These are phyloP conservation scores for Drosophila mettleri DNA, from an alignment of 2,888 invertebrate genomes.

Conservation along the genomic window DNA sequence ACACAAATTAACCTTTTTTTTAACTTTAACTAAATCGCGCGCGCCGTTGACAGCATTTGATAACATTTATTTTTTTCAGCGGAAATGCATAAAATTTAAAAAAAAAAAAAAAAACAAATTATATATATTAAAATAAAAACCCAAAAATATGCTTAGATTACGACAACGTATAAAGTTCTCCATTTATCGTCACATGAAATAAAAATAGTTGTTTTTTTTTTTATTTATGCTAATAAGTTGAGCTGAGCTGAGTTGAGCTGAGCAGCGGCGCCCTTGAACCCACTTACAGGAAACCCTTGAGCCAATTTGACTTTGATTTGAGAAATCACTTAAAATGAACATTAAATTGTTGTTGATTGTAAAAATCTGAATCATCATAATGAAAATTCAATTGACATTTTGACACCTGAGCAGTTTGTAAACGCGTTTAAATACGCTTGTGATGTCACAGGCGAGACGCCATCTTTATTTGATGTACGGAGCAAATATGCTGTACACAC, in stretches of 20 bases:
- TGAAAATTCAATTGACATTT: constrained; percentile 39
- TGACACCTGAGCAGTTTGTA: constrained; percentile 35
- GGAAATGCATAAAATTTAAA: constrained; percentile 29
- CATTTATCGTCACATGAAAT: constrained; percentile 1
- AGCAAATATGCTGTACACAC: constrained; percentile 11
- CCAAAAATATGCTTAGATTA: constrained; percentile 28
- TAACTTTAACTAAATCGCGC: background rate
- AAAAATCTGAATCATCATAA: constrained; percentile 17
- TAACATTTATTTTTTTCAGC: constrained; percentile 23
- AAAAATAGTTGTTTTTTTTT: background rate
- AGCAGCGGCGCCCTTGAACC: constrained; percentile 4
- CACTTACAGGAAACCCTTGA: constrained; percentile 2
- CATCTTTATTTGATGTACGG: constrained; percentile 21
- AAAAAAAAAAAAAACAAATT: background rate
- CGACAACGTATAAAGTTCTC: constrained; percentile 17
- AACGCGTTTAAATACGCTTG: background rate
- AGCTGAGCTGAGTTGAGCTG: constrained; percentile 7
- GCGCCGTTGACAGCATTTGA: constrained; percentile 14
- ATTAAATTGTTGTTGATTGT: constrained; percentile 9
- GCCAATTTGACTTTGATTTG: constrained; percentile 3
- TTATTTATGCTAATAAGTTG: constrained; percentile 11
- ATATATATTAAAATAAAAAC: too few species aligned
- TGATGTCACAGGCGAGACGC: constrained; percentile 24
- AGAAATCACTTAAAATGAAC: constrained; percentile 12
- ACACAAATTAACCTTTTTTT: constrained; percentile 21